Conservation (phyloP, 2,797 vertebrate genomes). For the Fistularia tabacaria region DNA sequence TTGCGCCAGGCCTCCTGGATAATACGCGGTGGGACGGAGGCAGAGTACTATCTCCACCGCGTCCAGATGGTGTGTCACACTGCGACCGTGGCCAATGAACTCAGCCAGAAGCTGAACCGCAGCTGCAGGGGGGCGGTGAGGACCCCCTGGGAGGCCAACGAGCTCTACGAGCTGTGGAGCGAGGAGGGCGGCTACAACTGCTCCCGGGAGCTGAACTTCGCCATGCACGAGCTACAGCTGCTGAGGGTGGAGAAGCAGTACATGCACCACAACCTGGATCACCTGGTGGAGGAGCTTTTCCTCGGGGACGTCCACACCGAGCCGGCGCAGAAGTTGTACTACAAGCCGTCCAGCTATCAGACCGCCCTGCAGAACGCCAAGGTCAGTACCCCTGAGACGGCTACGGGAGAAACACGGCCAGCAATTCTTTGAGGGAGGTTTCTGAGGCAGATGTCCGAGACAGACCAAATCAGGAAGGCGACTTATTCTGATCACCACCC, state of each 20-base stretch:
- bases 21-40: slow-evolving; percentile 91
- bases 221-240: slow-evolving; percentile 96
- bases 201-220: slow-evolving; percentile 85
- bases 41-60: slow-evolving; percentile 87
- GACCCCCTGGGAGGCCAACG: slow-evolving; percentile 76
- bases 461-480: no score
- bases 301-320: slow-evolving; percentile 94
- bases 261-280: slow-evolving; percentile 87
- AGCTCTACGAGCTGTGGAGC: slow-evolving; percentile 84
- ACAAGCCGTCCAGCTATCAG: slow-evolving; percentile 94
- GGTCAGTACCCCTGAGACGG: slow-evolving; percentile 64
- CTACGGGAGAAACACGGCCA: not conserved
- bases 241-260: slow-evolving; percentile 93
- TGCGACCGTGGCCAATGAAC: slow-evolving; percentile 72
- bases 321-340: slow-evolving; percentile 85
- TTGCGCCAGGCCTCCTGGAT: slow-evolving; percentile 95
- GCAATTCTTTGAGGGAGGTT: not conserved
- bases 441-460: no score
- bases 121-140: slow-evolving; percentile 78
- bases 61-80: slow-evolving; percentile 86
- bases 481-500: no score
- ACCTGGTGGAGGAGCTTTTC: slow-evolving; percentile 92
- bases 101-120: slow-evolving; percentile 79
- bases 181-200: slow-evolving; percentile 85
- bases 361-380: slow-evolving; percentile 89